Percentiles rank a stretch among this genome's conserved stretches.
Evolutionary conservation across 2,113 vertebrate genomes (phyloP).

Genomic region (Equus przewalskii): DNA sequence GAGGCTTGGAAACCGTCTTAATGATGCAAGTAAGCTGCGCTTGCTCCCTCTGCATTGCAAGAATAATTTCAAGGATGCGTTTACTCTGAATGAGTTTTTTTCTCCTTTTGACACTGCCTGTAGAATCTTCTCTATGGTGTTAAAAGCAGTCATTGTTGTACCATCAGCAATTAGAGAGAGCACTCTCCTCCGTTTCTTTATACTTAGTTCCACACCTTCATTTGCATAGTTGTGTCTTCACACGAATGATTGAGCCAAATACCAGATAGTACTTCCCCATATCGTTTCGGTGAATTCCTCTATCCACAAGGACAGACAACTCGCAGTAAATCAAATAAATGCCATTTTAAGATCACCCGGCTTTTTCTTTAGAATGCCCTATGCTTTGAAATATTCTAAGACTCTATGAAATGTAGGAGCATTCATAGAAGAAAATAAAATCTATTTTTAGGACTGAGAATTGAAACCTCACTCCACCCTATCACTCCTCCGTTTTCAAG

Average conservation of each 20-base stretch:
- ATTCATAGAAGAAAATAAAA: not conserved
- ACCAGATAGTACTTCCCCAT: not conserved
- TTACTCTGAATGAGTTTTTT: conserved; percentile 52
- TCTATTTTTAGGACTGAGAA: not conserved
- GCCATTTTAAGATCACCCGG: not conserved
- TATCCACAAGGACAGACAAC: not conserved
- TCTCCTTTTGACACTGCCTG: conserved; percentile 48
- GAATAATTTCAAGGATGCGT: conserved; percentile 37
- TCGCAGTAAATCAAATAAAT: not conserved
- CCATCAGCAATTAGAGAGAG: conserved; percentile 42
- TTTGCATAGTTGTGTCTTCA: not conserved
- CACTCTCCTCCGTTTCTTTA: not conserved
- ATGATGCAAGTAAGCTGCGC: accelerated
- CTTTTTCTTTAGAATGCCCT: not conserved
- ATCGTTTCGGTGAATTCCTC: no score
- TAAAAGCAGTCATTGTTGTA: not conserved
- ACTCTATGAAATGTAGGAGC: not conserved
- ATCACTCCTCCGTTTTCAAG: not conserved
- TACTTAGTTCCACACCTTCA: accelerated
- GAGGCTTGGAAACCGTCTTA: not conserved
- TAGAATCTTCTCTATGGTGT: conserved; percentile 43
- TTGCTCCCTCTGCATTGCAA: not conserved
- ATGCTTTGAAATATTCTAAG: not conserved
- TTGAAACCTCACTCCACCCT: not conserved
- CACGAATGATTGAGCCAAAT: not conserved